Percentiles rank a stretch among this genome's conserved stretches.
Evolutionary conservation across 1,140 invertebrate species (phyloP).

Genomic region (Popillia japonica): DNA sequence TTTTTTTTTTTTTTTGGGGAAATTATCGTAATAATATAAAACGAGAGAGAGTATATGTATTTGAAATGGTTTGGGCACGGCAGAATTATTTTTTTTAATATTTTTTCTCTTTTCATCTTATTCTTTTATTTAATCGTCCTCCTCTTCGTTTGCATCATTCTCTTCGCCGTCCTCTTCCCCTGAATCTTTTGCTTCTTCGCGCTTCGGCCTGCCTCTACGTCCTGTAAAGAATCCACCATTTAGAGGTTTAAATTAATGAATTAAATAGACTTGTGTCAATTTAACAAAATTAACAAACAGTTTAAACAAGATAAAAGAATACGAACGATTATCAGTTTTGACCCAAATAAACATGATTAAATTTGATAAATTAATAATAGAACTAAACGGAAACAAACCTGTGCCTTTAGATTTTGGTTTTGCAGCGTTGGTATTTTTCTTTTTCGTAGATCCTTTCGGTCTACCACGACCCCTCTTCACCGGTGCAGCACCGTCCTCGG

Average conservation of each 20-base stretch:
- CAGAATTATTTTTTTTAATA: constrained; percentile 28
- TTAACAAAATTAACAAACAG: not conserved
- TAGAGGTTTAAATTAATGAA: too few relatives aligned
- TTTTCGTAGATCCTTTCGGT: constrained; percentile 39
- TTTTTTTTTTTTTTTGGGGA: too few relatives aligned
- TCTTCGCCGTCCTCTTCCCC: constrained; percentile 37
- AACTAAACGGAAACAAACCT: constrained; percentile 13
- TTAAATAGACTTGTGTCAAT: not conserved
- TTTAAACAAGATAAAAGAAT: too few relatives aligned
- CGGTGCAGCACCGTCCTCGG: constrained; percentile 34
- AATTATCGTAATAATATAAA: too few relatives aligned
- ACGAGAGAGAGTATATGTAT: too few relatives aligned
- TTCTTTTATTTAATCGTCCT: constrained; percentile 28
- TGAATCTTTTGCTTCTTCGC: constrained; percentile 35
- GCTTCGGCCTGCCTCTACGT: constrained; percentile 33
- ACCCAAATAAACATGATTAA: not conserved
- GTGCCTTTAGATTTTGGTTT: constrained; percentile 39
- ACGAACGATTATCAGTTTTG: not conserved
- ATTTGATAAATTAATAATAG: not conserved
- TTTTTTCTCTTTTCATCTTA: not conserved
- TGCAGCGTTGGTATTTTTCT: constrained; percentile 31
- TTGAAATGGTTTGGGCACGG: not conserved
- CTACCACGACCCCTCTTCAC: constrained; percentile 38
- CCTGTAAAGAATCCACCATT: too few relatives aligned
- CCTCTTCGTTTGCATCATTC: constrained; percentile 36